These are phyloP conservation scores for Petrophora chlorosata DNA, from an alignment of 2,888 invertebrate genomes.

Conservation along the genomic window DNA sequence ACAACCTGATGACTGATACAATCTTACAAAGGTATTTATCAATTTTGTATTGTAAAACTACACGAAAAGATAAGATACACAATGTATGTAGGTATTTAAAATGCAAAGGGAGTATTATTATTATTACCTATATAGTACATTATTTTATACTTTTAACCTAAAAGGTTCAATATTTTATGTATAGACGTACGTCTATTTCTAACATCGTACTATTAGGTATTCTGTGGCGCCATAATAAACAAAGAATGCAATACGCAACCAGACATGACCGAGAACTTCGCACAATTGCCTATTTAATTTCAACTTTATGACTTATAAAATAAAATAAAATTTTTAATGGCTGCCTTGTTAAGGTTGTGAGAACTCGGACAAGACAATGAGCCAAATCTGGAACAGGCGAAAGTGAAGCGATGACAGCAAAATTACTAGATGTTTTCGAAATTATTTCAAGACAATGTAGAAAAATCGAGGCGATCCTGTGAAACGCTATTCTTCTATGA, in stretches of 20 bases:
- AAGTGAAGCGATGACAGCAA: conserved; percentile 54
- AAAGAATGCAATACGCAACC: conserved; percentile 33
- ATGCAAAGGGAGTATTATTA: too few species aligned
- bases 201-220: too few species aligned
- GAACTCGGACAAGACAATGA: conserved; percentile 47
- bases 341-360: conserved; percentile 36
- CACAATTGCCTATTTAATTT: conserved; percentile 12
- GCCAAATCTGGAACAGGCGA: conserved; percentile 56
- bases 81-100: too few species aligned
- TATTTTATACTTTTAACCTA: too few species aligned
- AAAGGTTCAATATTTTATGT: too few species aligned
- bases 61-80: too few species aligned
- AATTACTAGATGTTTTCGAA: conserved; percentile 41
- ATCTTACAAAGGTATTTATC: not conserved
- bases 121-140: too few species aligned
- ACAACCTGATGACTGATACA: too few species aligned
- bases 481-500: too few species aligned
- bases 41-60: not conserved
- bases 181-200: too few species aligned
- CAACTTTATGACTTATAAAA: conserved; percentile 25
- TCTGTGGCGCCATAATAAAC: conserved; percentile 24
- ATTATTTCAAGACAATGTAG: conserved; percentile 20
- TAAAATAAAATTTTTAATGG: conserved; percentile 30
- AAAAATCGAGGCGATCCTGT: too few species aligned
- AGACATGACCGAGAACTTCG: conserved; percentile 37